Percentiles rank a stretch among this genome's conserved stretches.
Conservation (phyloP, 2,888 invertebrate genomes). For the Pyrocoelia pectoralis region DNA sequence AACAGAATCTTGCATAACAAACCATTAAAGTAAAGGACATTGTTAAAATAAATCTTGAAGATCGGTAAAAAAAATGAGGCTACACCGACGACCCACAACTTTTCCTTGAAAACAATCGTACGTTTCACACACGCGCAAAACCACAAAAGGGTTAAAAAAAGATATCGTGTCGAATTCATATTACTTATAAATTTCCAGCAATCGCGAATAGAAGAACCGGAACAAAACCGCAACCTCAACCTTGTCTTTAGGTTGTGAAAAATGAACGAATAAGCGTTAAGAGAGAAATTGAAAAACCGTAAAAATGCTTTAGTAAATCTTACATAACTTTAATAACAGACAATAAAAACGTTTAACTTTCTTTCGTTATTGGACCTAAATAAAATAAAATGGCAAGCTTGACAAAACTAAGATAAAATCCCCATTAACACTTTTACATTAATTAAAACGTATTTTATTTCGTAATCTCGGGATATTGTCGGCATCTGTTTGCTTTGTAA, state of each 20-base stretch:
- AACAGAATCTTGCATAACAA: background rate
- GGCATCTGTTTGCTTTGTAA: conserved; percentile 8
- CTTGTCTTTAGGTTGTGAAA: conserved; percentile 22
- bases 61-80: background rate
- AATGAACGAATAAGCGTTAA: conserved; percentile 13
- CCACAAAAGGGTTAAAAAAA: conserved; percentile 11
- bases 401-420: background rate
- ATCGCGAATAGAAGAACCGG: conserved; percentile 18
- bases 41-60: background rate
- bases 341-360: background rate
- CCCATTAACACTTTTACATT: too few species aligned
- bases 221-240: conserved; percentile 27
- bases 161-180: conserved; percentile 13
- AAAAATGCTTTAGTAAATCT: background rate
- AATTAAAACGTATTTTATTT: background rate
- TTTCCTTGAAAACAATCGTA: conserved; percentile 10
- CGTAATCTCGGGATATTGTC: background rate
- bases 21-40: background rate
- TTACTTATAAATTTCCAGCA: conserved; percentile 25
- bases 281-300: conserved; percentile 10
- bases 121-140: conserved; percentile 3
- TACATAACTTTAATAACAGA: background rate
- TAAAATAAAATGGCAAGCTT: background rate
- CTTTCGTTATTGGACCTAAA: background rate
- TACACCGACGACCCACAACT: background rate